Evolutionary conservation across 2,888 invertebrate genomes (phyloP).

Genomic region (Chesias legatella): DNA sequence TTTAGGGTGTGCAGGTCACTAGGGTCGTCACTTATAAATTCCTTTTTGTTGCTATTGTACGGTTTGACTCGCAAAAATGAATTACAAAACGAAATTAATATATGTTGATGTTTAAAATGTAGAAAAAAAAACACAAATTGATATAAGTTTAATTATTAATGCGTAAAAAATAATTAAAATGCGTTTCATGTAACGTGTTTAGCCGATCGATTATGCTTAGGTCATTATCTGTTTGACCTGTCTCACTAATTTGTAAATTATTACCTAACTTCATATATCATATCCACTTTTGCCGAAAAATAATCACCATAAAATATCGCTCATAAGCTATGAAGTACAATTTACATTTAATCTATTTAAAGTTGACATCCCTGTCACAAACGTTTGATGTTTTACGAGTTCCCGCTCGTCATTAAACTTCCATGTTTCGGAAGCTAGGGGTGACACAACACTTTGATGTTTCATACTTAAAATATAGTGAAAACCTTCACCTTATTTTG

Average conservation of each 20-base stretch:
- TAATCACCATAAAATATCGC: constrained; percentile 18
- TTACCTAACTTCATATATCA: constrained; percentile 5
- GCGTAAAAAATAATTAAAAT: no score
- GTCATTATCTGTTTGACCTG: no score
- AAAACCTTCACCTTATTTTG: no score
- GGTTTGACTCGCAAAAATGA: no score
- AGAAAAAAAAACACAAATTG: no score
- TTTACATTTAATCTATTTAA: constrained; percentile 32
- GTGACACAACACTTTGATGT: constrained; percentile 34
- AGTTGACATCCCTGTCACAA: constrained; percentile 54
- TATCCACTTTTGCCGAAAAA: constrained; percentile 10
- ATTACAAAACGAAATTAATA: no score
- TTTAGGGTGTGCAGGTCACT: constrained; percentile 28
- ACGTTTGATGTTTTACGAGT: constrained; percentile 70
- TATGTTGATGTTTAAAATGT: no score
- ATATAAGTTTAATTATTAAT: no score
- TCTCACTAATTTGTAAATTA: constrained; percentile 9
- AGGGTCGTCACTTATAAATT: constrained; percentile 27
- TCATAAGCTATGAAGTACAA: constrained; percentile 20
- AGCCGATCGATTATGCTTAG: no score
- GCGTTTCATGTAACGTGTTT: no score
- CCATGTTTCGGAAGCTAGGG: constrained; percentile 64
- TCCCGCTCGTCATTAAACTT: constrained; percentile 70
- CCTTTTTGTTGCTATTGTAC: neutral
- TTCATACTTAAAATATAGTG: neutral